These are phyloP conservation scores for Percopsis transmontana DNA, from an alignment of 2,113 vertebrate genomes.

Conservation along the genomic window DNA sequence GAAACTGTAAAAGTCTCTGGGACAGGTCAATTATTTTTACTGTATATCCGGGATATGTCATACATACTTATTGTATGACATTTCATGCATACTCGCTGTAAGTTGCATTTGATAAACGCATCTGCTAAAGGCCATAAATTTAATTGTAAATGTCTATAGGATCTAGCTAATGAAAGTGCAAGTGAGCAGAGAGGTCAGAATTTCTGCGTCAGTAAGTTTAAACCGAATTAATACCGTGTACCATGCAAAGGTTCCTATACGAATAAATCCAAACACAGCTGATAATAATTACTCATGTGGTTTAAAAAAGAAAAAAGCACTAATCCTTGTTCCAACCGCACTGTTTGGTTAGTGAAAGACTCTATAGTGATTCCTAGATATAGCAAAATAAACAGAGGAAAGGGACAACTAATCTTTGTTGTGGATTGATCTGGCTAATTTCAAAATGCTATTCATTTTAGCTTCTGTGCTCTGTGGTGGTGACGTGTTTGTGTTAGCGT, in stretches of 20 bases:
- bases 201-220: constrained; percentile 59
- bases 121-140: no score
- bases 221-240: constrained; percentile 48
- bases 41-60: no score
- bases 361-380: constrained; percentile 15
- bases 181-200: constrained; percentile 33
- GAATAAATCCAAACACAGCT: constrained; percentile 45
- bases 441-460: constrained; percentile 67
- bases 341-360: constrained; percentile 14
- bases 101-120: no score
- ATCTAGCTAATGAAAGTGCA: no score
- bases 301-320: constrained; percentile 17
- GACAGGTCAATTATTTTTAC: no score
- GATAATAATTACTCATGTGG: constrained; percentile 42
- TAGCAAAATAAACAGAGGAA: constrained; percentile 30
- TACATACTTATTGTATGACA: no score
- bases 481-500: constrained; percentile 12
- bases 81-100: no score
- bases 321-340: constrained; percentile 44
- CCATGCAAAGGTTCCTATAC: constrained; percentile 30
- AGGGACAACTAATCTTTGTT: constrained; percentile 47
- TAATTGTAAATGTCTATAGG: no score
- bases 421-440: constrained; percentile 57
- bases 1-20: no score
- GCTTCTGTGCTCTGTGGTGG: constrained; percentile 31